Base-by-base conservation (phyloP, 1,140 invertebrate genomes). In the Oedothorax gibbosus region DNA sequence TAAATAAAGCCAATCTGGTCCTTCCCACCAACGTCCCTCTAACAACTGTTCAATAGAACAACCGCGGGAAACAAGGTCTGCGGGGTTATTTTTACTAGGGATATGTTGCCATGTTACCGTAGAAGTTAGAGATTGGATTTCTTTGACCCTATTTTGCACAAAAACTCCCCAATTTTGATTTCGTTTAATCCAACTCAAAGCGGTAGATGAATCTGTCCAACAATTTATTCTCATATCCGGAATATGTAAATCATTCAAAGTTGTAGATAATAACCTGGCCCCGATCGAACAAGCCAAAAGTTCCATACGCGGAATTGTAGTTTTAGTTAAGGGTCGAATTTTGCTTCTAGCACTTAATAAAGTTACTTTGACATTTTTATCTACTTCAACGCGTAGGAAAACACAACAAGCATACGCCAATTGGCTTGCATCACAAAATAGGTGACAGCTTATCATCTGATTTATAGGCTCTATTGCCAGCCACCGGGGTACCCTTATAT, bases 111-210 rank as follows among this genome's bases (percentile, higher is more conserved):
- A 68, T 6, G 11, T 7, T 15, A 20, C 9, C 5, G 14, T 12
- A 53, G 50, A 15, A 35, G 65, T 69, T 8, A 66, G 65, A 53
- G 5, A 20, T n/a, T 50, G 14, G 49, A 80, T 69, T 60, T 80
- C 65, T 56, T 20, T 18, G 14, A 68, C 64, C 6, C 65, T 10
- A 10, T 80, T 80, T 50, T 77, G 57, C 11, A 77, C 57, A 77
- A 50, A 77, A 57, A 35, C 54, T 7, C 21, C 14, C 15, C 60
- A 77, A 9, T 50, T 57, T 60, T 51, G 11, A n/a, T 77, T 21
- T 20, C 18, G 9, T 7, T 56, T n/a, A 20, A 75, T 50, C 54
- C 10, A 75, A 75, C 15, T n/a, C 20, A 75, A 56, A n/a, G 11
- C 35, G 11, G 50, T 51, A 53, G 53, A 57, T 12, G 9, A 75